Conservation (phyloP, 2,888 invertebrate species). For the Cantharis lateralis region DNA sequence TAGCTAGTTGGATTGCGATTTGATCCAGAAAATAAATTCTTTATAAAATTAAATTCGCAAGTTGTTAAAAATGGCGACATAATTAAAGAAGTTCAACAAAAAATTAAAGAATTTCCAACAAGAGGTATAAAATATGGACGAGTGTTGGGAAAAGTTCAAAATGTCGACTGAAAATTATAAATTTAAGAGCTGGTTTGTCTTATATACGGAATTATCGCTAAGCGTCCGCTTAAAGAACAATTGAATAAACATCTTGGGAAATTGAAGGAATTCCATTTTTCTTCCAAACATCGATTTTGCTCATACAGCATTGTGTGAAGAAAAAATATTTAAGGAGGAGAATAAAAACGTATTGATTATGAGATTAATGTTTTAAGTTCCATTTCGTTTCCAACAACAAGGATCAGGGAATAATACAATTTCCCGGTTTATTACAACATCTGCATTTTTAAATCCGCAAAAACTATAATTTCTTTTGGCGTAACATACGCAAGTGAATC, state of each 20-base stretch:
- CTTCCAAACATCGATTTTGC: neutral
- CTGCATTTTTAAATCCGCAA: neutral
- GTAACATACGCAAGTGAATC: neutral
- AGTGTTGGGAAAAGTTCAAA: neutral
- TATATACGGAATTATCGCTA: neutral
- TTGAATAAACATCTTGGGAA: neutral
- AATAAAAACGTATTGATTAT: neutral
- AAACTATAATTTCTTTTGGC: conserved; percentile 8
- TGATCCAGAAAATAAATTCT: too few relatives aligned
- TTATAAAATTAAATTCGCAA: neutral
- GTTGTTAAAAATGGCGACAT: neutral
- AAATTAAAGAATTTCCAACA: neutral
- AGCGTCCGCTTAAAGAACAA: neutral
- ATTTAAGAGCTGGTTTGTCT: neutral
- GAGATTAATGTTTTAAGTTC: neutral
- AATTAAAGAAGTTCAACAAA: neutral
- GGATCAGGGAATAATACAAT: neutral
- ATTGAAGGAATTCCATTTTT: neutral
- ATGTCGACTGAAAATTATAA: neutral
- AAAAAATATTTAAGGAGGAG: neutral
- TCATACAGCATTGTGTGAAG: neutral
- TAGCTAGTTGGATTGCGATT: neutral
- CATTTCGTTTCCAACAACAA: neutral
- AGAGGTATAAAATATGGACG: neutral
- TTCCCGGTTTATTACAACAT: neutral